Conservation (phyloP, 2,113 vertebrate genomes). For the Otocyon megalotis region DNA sequence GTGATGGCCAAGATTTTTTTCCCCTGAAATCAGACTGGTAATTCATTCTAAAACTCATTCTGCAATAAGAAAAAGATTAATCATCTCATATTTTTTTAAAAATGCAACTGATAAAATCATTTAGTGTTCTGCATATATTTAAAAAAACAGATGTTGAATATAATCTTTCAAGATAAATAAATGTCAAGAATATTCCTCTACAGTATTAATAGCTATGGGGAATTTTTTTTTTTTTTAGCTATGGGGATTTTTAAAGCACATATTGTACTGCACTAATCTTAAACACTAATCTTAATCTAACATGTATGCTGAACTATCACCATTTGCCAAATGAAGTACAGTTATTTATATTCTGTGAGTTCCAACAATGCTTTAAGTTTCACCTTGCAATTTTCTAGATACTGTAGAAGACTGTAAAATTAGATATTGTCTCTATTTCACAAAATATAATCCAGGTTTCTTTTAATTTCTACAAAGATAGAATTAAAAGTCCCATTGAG, state of each 20-base stretch:
- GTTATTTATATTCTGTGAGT: slow-evolving; percentile 13
- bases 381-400: slow-evolving; percentile 6
- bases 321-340: slow-evolving; percentile 45
- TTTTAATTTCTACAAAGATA: neutral
- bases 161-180: slow-evolving; percentile 64
- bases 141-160: slow-evolving; percentile 62
- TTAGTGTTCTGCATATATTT: slow-evolving; percentile 12
- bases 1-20: neutral
- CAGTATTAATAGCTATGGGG: slow-evolving; percentile 37
- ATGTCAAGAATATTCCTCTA: slow-evolving; percentile 40
- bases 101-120: slow-evolving; percentile 42
- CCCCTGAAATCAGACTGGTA: slow-evolving; percentile 48
- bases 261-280: neutral
- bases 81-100: slow-evolving; percentile 17
- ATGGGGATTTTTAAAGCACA: slow-evolving; percentile 59
- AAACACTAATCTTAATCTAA: neutral
- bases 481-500: neutral
- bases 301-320: neutral
- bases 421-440: neutral
- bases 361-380: neutral
- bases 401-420: neutral
- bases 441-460: neutral
- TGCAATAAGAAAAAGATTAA: slow-evolving; percentile 59
- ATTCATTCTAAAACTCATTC: slow-evolving; percentile 47
- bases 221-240: slow-evolving; percentile 51